These are phyloP conservation scores for Polymixis lichenea DNA, from an alignment of 2,888 invertebrate genomes.

Conservation along the genomic window DNA sequence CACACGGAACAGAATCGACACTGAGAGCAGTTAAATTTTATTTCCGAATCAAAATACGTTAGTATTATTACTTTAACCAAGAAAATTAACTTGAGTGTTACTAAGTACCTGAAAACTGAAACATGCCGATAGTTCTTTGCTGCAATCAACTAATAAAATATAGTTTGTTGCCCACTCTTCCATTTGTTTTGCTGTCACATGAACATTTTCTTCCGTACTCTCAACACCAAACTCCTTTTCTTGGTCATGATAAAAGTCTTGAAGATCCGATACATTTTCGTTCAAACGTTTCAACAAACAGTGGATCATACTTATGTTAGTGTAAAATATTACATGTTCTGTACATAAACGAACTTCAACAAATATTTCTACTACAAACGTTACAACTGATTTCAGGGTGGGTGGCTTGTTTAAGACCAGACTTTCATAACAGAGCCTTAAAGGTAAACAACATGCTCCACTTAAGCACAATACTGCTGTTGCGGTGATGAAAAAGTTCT, in stretches of 20 bases:
- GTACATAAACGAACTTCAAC: conserved; percentile 25
- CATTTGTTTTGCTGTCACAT: not conserved
- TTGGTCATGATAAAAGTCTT: not conserved
- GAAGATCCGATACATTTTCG: not conserved
- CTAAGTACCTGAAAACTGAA: conserved; percentile 39
- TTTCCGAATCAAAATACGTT: not conserved
- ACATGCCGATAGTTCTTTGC: conserved; percentile 24
- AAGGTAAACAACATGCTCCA: not conserved
- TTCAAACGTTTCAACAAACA: conserved; percentile 12
- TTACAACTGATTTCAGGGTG: fast-evolving
- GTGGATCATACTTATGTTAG: conserved; percentile 8
- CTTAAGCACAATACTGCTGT: not conserved
- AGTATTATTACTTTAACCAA: not conserved
- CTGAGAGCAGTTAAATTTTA: too few relatives aligned
- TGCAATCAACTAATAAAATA: conserved; percentile 28
- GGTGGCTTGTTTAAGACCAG: fast-evolving
- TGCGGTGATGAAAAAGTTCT: not conserved
- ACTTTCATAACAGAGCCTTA: not conserved
- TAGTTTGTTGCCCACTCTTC: conserved; percentile 34
- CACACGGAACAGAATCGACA: too few relatives aligned
- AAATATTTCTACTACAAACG: not conserved
- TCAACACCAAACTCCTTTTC: not conserved
- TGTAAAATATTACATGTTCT: conserved; percentile 24
- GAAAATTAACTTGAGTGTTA: not conserved
- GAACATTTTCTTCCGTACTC: not conserved